A percentile compares a stretch with the other conserved stretches of the same genome.
phyloP scores from a whole-genome alignment of 2,113 vertebrate species.

The Actinemys pallida region DNA sequence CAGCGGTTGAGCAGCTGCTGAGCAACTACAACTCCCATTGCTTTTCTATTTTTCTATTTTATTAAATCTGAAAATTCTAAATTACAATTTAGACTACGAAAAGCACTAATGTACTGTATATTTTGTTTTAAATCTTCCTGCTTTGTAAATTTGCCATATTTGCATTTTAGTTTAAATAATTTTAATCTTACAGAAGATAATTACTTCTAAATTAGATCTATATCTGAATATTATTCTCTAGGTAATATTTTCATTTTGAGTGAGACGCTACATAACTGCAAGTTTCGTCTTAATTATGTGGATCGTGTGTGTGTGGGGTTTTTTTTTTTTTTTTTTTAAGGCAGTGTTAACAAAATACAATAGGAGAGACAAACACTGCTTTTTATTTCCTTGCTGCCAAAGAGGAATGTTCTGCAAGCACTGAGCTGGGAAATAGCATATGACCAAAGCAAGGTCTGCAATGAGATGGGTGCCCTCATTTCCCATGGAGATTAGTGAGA shows the following conservation, averaged over 20 bases:
- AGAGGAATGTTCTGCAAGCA: not conserved
- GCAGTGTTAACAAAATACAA: not conserved
- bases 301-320: not conserved
- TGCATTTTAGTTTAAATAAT: conserved; percentile 29
- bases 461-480: not conserved
- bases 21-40: not conserved
- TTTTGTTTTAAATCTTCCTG: conserved; percentile 26
- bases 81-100: not conserved
- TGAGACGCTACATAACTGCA: not conserved
- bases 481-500: not conserved
- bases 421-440: not conserved
- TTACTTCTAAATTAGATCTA: conserved; percentile 33
- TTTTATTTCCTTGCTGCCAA: not conserved
- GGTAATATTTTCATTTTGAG: conserved; percentile 43
- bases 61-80: conserved; percentile 22
- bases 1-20: not conserved
- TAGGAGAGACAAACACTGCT: not conserved
- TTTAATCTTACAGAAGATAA: conserved; percentile 24
- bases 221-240: conserved; percentile 35
- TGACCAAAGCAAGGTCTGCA: not conserved
- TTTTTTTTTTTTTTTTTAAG: not conserved
- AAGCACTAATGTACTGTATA: not conserved
- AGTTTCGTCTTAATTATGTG: not conserved
- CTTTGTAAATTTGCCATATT: conserved; percentile 18
- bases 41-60: not conserved